A percentile compares a stretch with the other conserved stretches of the same genome.
Conservation (phyloP, 2,113 vertebrate genomes). For the Coregonus clupeaformis region DNA sequence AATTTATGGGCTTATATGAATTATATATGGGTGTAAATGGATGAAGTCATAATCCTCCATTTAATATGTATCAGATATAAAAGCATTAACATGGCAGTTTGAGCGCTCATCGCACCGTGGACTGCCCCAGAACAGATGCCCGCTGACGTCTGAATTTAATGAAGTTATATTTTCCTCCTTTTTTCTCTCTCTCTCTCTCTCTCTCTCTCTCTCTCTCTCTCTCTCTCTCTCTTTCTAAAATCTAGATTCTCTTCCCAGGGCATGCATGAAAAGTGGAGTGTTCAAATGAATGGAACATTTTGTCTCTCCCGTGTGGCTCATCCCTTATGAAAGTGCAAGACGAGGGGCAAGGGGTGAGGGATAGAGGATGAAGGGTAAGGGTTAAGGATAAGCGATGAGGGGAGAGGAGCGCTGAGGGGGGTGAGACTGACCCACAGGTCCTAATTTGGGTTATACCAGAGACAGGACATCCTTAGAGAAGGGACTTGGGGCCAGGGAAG, state of each 20-base stretch:
- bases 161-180: conserved; percentile 14
- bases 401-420: conserved; percentile 28
- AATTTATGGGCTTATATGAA: conserved; percentile 63
- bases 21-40: conserved; percentile 71
- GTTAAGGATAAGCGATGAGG: not conserved
- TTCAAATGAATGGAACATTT: conserved; percentile 63
- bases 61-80: conserved; percentile 67
- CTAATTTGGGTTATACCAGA: conserved; percentile 1
- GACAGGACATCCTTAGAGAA: not conserved
- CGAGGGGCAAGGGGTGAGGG: conserved; percentile 15
- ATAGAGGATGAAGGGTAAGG: conserved; percentile 28
- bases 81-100: conserved; percentile 53
- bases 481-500: not conserved
- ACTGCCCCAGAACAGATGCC: conserved; percentile 39
- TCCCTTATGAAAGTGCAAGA: conserved; percentile 34
- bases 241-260: conserved; percentile 34
- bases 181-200: not conserved
- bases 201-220: conserved; percentile 2
- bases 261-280: conserved; percentile 46
- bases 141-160: conserved; percentile 35
- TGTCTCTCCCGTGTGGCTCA: conserved; percentile 57
- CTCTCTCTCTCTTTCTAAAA: not conserved
- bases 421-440: conserved; percentile 1
- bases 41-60: conserved; percentile 66
- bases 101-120: conserved; percentile 16